phyloP scores from a whole-genome alignment of 2,888 invertebrate genomes.

The Caenorhabditis imperialis region DNA sequence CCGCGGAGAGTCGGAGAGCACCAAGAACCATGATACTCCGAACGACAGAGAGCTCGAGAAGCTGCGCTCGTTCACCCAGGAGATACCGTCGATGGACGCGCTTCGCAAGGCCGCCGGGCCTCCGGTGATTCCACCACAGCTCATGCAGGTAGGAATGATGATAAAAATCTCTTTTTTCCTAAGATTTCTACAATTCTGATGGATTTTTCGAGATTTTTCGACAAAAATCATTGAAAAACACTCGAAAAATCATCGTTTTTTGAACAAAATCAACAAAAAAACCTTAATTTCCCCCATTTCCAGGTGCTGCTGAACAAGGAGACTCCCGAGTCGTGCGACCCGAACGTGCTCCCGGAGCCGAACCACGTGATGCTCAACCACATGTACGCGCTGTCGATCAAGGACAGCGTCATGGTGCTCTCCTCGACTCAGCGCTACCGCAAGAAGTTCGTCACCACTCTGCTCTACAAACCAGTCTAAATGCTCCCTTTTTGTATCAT shows the following conservation, averaged over 20 bases:
- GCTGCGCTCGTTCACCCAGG: slow-evolving; percentile 79
- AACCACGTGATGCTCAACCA: slow-evolving; percentile 99
- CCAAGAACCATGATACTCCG: slow-evolving; percentile 69
- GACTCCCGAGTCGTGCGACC: slow-evolving; percentile 97
- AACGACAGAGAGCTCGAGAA: slow-evolving; percentile 78
- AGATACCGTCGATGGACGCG: slow-evolving; percentile 90
- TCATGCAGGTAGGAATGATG: slow-evolving; percentile 90
- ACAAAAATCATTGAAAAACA: too few species aligned
- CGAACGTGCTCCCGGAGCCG: slow-evolving; percentile 96
- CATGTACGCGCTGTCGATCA: slow-evolving; percentile 96
- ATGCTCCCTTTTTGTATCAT: background rate
- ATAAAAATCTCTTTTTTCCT: too few species aligned
- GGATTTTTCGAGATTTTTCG: too few species aligned
- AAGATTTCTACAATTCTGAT: too few species aligned
- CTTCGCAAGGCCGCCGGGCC: slow-evolving; percentile 95
- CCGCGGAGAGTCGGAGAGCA: slow-evolving; percentile 58
- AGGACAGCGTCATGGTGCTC: slow-evolving; percentile 99
- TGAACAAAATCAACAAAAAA: background rate
- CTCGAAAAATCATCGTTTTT: too few species aligned
- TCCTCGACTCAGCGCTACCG: slow-evolving; percentile 98
- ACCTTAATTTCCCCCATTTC: slow-evolving; percentile 9
- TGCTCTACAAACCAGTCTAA: slow-evolving; percentile 96
- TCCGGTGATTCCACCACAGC: slow-evolving; percentile 95
- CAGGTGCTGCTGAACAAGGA: slow-evolving; percentile 96
- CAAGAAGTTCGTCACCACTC: slow-evolving; percentile 98